phyloP scores from a whole-genome alignment of 2,888 invertebrate species.

The Latrodectus elegans region DNA sequence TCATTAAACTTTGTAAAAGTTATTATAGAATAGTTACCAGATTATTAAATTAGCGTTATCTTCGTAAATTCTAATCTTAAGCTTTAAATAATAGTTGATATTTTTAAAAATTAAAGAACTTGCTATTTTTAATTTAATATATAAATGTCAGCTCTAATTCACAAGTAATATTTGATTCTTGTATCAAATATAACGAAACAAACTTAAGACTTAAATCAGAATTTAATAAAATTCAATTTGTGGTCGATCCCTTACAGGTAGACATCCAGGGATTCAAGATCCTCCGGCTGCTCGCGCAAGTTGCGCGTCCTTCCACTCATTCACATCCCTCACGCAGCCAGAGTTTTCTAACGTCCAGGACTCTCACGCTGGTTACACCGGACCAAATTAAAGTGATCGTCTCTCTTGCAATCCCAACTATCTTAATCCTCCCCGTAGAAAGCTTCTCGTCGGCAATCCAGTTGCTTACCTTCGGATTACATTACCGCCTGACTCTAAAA shows the following conservation, averaged over 20 bases:
- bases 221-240: conserved; percentile 6
- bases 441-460: background rate
- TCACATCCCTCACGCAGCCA: conserved; percentile 23
- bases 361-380: conserved; percentile 52
- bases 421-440: background rate
- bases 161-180: no score
- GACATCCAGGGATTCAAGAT: conserved; percentile 40
- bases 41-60: no score
- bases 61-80: no score
- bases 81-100: no score
- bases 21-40: no score
- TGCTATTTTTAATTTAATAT: no score
- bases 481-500: background rate
- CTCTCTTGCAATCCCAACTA: background rate
- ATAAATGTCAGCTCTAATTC: no score
- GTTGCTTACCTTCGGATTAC: background rate
- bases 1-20: no score
- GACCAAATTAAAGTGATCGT: conserved; percentile 35
- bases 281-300: conserved; percentile 45
- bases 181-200: no score
- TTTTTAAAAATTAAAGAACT: no score
- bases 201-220: background rate
- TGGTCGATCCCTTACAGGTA: conserved; percentile 43
- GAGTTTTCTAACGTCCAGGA: conserved; percentile 41
- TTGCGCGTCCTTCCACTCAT: conserved; percentile 36